Evolutionary conservation across 1,140 invertebrate species (phyloP).

Genomic region (Eulimnadia texana): DNA sequence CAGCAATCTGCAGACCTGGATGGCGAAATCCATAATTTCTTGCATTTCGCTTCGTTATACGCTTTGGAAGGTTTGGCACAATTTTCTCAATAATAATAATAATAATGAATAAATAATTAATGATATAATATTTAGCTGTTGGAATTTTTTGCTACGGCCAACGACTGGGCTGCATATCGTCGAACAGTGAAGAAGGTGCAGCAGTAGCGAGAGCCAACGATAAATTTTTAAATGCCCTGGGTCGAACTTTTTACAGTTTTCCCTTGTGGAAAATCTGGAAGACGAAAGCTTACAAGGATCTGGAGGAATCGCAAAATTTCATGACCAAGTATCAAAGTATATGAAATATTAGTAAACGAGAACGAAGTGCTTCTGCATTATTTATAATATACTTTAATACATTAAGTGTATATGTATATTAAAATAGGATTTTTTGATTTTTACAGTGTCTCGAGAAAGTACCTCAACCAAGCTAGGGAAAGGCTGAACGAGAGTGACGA

Average conservation of each 20-base stretch:
- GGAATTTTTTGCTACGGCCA: conserved; percentile 12
- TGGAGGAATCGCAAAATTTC: conserved; percentile 5
- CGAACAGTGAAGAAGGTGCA: not conserved
- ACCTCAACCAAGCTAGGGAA: not conserved
- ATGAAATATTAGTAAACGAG: not conserved
- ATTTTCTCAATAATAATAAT: not conserved
- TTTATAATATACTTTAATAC: too few relatives aligned
- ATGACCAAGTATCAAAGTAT: conserved; percentile 7
- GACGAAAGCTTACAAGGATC: conserved; percentile 7
- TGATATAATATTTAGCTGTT: not conserved
- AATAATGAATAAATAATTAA: not conserved
- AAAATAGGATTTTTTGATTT: too few relatives aligned
- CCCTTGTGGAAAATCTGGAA: conserved; percentile 8
- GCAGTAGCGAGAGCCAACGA: not conserved
- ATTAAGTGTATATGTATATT: too few relatives aligned
- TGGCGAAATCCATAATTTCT: conserved; percentile 7
- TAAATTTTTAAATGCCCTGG: conserved; percentile 10
- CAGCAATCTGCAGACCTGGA: not conserved
- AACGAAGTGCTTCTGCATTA: not conserved
- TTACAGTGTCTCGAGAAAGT: too few relatives aligned
- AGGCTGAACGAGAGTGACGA: not conserved
- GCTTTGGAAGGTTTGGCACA: conserved; percentile 8
- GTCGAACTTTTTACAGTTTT: not conserved
- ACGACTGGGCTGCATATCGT: conserved; percentile 6
- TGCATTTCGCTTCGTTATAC: conserved; percentile 10